A percentile compares a stretch with the other conserved stretches of the same genome.
Evolutionary conservation across 2,113 vertebrate genomes (phyloP).

Genomic region (Equus quagga): DNA sequence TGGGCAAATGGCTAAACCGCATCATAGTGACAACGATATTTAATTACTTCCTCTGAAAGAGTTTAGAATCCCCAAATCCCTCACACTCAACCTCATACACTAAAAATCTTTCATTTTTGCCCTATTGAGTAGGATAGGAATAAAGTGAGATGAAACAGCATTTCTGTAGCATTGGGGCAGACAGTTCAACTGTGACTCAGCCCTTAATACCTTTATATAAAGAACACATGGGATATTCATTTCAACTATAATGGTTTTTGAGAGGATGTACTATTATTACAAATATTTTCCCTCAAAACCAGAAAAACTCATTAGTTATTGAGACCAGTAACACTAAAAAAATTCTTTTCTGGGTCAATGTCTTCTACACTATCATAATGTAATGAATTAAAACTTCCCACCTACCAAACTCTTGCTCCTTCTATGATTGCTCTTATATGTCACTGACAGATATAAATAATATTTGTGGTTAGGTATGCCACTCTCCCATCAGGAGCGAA

Average conservation of each 20-base stretch:
- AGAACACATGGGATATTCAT: background rate
- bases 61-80: background rate
- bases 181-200: background rate
- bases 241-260: background rate
- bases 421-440: slow-evolving; percentile 62
- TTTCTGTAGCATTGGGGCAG: background rate
- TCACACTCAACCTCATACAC: background rate
- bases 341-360: background rate
- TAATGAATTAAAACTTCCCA: slow-evolving; percentile 57
- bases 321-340: background rate
- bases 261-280: background rate
- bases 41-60: background rate
- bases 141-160: background rate
- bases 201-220: background rate
- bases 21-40: background rate
- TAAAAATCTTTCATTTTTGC: background rate
- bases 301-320: background rate
- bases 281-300: slow-evolving; percentile 28
- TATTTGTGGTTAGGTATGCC: slow-evolving; percentile 77
- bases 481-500: slow-evolving; percentile 80
- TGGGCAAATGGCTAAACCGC: background rate
- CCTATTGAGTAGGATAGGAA: background rate
- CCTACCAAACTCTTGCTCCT: background rate
- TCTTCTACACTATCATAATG: background rate
- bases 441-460: slow-evolving; percentile 75